Evolutionary conservation across 2,888 invertebrate species (phyloP).

Genomic region (Epirrita christyi): DNA sequence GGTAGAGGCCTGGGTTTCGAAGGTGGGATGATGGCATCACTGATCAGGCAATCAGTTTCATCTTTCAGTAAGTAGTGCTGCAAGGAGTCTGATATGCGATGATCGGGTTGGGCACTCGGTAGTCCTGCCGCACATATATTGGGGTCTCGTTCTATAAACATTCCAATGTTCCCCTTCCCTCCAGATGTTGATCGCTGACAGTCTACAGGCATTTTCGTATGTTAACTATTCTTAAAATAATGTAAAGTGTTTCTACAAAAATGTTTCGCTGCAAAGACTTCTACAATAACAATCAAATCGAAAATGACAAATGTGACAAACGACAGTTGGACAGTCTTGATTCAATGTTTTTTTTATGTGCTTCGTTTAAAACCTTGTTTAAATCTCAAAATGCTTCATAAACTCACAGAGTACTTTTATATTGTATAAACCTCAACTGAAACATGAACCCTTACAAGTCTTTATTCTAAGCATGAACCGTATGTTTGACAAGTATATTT

Average conservation of each 20-base stretch:
- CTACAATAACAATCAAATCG: not conserved
- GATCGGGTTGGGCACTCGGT: conserved; percentile 62
- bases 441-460: too few relatives aligned
- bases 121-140: conserved; percentile 71
- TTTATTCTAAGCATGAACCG: too few relatives aligned
- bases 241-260: conserved; percentile 8
- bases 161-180: conserved; percentile 71
- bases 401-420: too few relatives aligned
- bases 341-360: too few relatives aligned
- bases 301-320: too few relatives aligned
- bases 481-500: too few relatives aligned
- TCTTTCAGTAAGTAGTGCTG: conserved; percentile 70
- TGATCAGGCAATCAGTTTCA: conserved; percentile 65
- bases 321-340: too few relatives aligned
- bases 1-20: conserved; percentile 56
- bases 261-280: not conserved
- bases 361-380: too few relatives aligned
- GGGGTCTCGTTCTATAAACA: conserved; percentile 67
- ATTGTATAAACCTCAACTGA: too few relatives aligned
- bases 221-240: conserved; percentile 9
- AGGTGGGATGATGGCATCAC: conserved; percentile 65
- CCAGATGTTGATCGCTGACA: conserved; percentile 63
- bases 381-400: too few relatives aligned
- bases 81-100: conserved; percentile 53
- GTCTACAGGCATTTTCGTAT: conserved; percentile 58